Base-by-base conservation (phyloP, 2,888 invertebrate species). In the Drosophila austrosaltans region DNA sequence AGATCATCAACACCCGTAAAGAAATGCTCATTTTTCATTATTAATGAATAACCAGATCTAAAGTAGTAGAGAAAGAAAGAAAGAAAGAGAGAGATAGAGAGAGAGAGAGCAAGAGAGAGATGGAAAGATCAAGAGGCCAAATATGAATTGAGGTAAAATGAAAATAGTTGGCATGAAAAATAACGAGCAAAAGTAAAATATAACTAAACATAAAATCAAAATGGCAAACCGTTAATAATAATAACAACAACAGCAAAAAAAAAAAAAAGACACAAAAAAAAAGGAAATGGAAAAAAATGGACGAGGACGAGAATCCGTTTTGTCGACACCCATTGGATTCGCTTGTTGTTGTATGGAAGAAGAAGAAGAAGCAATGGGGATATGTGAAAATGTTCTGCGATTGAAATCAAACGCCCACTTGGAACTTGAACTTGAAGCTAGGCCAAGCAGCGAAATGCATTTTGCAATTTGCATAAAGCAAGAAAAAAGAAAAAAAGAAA, bases 361-460 rank as follows among this genome's bases (percentile, higher is more conserved):
- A 44, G 56, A 28, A 12, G 20, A 39, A 20, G 12, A 32, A 4
- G 25, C 8, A n/a, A 5, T 57, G 22, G 48, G 81, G 72, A 77
- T 87, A 84, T 83, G 83, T 87, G 83, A 79, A 85, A 83, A 85
- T 85, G 80, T 87, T 61, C 76, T n/a, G 78, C 85, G 88, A 88
- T 89, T 85, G 89, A 89, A 87, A 89, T 89, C 88, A 85, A 87
- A 89, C 89, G 87, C 88, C 88, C 89, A 89, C 87, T 72, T 82
- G 86, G 66, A 81, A 83, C 76, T 77, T 61, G 74, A 87, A 79
- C 78, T 85, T 65, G 40, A 48, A 74, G 76, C 75, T 66, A 53
- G 72, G 72, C 72, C 72, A 72, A 66, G 64, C 48, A 39, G 57
- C 57, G 73, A 72, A 72, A 72, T 73, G 53, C 61, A 66, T 72